These are phyloP conservation scores for Cinclus cinclus DNA, from an alignment of 2,113 vertebrate species.

Conservation along the genomic window DNA sequence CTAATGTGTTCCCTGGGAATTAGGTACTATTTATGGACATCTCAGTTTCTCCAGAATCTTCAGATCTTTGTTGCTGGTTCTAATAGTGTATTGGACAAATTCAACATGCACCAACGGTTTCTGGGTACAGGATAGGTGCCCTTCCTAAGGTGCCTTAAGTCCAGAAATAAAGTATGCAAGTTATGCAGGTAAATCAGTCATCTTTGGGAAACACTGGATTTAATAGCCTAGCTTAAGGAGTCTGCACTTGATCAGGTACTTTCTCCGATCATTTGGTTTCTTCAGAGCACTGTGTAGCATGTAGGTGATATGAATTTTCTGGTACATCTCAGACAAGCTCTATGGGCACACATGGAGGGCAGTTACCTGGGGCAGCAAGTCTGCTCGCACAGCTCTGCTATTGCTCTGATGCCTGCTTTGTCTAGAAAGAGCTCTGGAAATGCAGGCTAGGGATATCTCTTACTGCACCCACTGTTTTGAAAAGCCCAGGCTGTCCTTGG, in stretches of 20 bases:
- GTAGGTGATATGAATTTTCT: background rate
- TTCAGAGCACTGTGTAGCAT: background rate
- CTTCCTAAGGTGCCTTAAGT: background rate
- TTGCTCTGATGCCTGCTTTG: background rate
- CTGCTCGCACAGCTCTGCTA: background rate
- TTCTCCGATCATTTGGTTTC: background rate
- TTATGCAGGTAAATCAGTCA: background rate
- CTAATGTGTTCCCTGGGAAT: background rate
- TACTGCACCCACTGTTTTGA: background rate
- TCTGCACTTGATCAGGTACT: background rate
- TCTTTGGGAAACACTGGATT: background rate
- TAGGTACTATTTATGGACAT: background rate
- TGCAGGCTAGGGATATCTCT: background rate
- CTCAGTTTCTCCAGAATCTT: background rate
- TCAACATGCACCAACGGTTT: background rate
- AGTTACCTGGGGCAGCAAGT: background rate
- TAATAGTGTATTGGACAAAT: background rate
- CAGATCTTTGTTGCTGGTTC: background rate
- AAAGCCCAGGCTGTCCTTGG: background rate
- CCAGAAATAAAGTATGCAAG: background rate
- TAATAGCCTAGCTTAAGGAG: background rate
- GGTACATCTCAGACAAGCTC: background rate
- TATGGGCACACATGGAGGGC: background rate
- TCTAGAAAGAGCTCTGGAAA: background rate
- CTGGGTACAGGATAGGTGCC: background rate